A percentile compares a stretch with the other conserved stretches of the same genome.
These are phyloP conservation scores for Cantharis flavilabris DNA, from an alignment of 2,888 invertebrate species.

Conservation along the genomic window DNA sequence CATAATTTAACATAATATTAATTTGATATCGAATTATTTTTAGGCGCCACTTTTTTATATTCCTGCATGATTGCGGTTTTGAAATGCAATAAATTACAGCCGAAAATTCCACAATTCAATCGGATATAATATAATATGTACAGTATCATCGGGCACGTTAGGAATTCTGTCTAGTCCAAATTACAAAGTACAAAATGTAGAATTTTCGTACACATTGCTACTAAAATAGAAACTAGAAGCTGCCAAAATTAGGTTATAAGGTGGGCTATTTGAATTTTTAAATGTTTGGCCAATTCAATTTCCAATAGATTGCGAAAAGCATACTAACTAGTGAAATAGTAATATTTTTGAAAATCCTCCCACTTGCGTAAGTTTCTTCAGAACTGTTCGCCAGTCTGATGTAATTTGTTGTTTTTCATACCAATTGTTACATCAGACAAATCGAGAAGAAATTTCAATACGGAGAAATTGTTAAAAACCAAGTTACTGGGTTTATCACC, in stretches of 20 bases:
- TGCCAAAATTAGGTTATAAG: background rate
- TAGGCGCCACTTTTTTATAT: background rate
- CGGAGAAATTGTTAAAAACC: background rate
- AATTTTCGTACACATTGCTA: background rate
- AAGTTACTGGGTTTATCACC: background rate
- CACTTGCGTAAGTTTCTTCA: background rate
- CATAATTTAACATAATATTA: background rate
- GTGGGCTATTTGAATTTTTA: background rate
- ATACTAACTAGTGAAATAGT: background rate
- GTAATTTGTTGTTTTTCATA: background rate
- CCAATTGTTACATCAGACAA: background rate
- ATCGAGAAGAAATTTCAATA: background rate
- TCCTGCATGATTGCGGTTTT: background rate
- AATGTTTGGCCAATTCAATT: background rate
- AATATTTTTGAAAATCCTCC: background rate
- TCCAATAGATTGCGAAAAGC: background rate
- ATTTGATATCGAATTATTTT: background rate
- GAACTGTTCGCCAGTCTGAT: background rate
- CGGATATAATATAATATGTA: background rate
- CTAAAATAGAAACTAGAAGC: background rate
- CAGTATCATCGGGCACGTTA: background rate
- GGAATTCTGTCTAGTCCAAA: background rate
- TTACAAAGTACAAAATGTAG: background rate
- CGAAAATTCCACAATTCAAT: background rate
- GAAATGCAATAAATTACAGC: background rate